These are phyloP conservation scores for Xiphorhynchus erythropygius DNA, from an alignment of 2,797 vertebrate species.

Conservation along the genomic window DNA sequence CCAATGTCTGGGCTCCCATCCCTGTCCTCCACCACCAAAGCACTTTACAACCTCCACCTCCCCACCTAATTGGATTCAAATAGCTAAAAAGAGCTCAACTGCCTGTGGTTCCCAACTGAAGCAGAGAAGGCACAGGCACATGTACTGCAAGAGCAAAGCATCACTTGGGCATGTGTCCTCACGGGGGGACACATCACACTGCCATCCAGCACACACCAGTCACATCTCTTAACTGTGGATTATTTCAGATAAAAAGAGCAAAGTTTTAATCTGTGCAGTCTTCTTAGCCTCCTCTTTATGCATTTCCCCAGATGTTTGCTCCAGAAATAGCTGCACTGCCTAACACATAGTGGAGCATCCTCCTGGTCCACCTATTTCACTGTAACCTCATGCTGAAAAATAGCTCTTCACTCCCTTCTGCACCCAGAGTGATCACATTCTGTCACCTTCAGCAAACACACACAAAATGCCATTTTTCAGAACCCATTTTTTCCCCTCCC, in stretches of 20 bases:
- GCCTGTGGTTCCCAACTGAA: neutral
- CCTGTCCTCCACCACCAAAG: neutral
- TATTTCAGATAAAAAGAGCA: neutral
- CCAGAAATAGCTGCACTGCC: neutral
- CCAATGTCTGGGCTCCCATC: neutral
- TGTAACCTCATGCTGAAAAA: neutral
- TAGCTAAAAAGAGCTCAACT: neutral
- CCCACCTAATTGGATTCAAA: neutral
- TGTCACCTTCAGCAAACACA: neutral
- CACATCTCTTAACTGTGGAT: neutral
- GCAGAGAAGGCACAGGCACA: neutral
- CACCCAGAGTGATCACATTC: neutral
- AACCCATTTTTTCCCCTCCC: neutral
- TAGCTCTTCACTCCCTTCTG: neutral
- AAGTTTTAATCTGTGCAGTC: neutral
- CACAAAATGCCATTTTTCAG: neutral
- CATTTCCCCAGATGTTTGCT: neutral
- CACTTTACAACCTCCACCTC: neutral
- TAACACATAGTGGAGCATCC: neutral
- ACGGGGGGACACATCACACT: neutral
- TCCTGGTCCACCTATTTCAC: neutral
- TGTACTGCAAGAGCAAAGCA: neutral
- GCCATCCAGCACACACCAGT: neutral
- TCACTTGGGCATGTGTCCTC: accelerated
- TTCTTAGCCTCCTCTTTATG: neutral